Percentiles rank a stretch among this genome's conserved stretches.
phyloP scores from a whole-genome alignment of 2,888 invertebrate genomes.

The Habrosyne pyritoides region DNA sequence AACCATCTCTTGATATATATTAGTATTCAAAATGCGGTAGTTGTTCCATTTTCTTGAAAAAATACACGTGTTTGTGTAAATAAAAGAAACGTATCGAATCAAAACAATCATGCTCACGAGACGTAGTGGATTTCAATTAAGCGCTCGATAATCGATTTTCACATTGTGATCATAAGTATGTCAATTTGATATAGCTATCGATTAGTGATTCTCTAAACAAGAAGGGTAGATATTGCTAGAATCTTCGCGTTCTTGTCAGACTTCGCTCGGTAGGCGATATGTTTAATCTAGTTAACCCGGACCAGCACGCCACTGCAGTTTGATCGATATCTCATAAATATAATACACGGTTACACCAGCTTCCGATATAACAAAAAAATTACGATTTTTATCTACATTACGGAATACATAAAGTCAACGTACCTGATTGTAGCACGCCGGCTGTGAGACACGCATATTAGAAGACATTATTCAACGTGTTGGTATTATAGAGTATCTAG shows the following conservation, averaged over 20 bases:
- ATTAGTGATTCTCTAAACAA: neutral
- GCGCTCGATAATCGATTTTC: slow-evolving; percentile 10
- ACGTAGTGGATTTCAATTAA: slow-evolving; percentile 1
- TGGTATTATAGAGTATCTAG: neutral
- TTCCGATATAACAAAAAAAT: neutral
- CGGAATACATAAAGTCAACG: neutral
- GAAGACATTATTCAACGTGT: neutral
- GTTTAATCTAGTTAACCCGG: slow-evolving; percentile 54
- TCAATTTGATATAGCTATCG: slow-evolving; percentile 16
- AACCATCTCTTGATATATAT: neutral
- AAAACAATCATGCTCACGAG: slow-evolving; percentile 9
- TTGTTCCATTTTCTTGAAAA: neutral
- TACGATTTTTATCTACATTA: neutral
- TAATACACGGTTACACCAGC: neutral
- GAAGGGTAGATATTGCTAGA: slow-evolving; percentile 12
- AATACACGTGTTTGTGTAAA: neutral
- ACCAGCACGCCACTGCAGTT: slow-evolving; percentile 63
- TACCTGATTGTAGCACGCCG: neutral
- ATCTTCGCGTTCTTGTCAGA: slow-evolving; percentile 50
- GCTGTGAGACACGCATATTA: neutral
- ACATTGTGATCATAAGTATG: slow-evolving; percentile 21
- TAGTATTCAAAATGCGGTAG: neutral
- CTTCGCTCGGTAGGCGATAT: slow-evolving; percentile 47
- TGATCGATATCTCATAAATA: slow-evolving; percentile 55
- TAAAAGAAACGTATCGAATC: slow-evolving; percentile 7